A percentile compares a stretch with the other conserved stretches of the same genome.
These are phyloP conservation scores for Oreochromis grahami DNA, from an alignment of 2,797 vertebrate genomes.

Conservation along the genomic window DNA sequence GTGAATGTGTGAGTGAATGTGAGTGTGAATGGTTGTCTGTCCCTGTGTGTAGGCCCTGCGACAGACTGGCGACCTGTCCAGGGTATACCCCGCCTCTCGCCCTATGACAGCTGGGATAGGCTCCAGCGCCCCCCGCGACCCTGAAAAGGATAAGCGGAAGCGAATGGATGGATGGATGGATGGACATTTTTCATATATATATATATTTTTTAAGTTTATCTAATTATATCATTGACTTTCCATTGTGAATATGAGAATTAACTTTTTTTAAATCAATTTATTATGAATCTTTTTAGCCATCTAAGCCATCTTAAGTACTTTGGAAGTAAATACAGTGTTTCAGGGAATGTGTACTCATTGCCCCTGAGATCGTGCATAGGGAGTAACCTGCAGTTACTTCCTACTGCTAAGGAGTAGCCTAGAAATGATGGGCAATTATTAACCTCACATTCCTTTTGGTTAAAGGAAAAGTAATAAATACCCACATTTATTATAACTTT, in stretches of 20 bases:
- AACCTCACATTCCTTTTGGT: not conserved
- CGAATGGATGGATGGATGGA: too few species aligned
- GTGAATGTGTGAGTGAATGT: too few species aligned
- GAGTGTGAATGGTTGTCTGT: too few species aligned
- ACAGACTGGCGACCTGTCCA: too few species aligned
- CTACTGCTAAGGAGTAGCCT: not conserved
- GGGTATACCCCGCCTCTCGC: too few species aligned
- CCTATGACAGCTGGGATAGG: too few species aligned
- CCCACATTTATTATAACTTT: not conserved
- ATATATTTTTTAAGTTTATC: not conserved
- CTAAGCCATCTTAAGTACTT: not conserved
- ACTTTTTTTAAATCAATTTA: not conserved
- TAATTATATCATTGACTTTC: not conserved
- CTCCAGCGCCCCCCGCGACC: too few species aligned
- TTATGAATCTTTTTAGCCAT: not conserved
- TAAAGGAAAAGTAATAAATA: not conserved
- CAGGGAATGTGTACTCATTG: not conserved
- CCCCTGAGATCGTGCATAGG: not conserved
- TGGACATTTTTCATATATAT: not conserved
- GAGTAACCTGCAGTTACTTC: not conserved
- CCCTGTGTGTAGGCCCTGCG: too few species aligned
- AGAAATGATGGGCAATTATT: slow-evolving; percentile 9
- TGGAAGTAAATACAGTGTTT: not conserved
- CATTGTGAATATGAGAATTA: not conserved
- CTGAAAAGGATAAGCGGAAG: too few species aligned